Evolutionary conservation across 2,888 invertebrate species (phyloP), one percentile per base, ranked within the genome.

Genomic region (Muscina levida): DNA sequence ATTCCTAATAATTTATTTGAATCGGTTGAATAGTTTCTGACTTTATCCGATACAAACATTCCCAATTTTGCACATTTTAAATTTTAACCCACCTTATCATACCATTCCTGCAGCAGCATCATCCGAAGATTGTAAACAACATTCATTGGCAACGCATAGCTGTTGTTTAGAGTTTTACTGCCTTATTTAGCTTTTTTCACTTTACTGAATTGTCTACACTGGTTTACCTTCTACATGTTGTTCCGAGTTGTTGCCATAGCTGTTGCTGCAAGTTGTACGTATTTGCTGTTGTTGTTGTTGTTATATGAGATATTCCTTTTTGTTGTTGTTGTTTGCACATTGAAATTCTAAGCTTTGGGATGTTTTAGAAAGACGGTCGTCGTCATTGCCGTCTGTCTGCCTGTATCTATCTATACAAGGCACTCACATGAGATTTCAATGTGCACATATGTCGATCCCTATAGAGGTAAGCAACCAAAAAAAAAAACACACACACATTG

Each of bases 211-310:
- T 65, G 46, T 65, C 26, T 65, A 22, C 65, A 46, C 26, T 65
- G 65, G 65, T 65, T 65, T 65, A 46, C 65, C 65, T 65, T 46
- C 65, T n/a, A 26, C 46, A 65, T 24, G 26, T 26, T 46, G 24
- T 13, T 22, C n/a, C 56, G 22, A 13, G n/a, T 56, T 65, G 26
- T 13, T 26, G 22, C 1, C 24, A 22, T 24, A n/a, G n/a, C n/a
- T 22, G 24, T 53, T 22, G 11, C 22, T 53, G 53, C 24, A n/a
- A n/a, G n/a, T n/a, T n/a, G n/a, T n/a, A n/a, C n/a, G n/a, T n/a
- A n/a, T n/a, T n/a, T n/a, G n/a, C 13, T 53, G 8, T 51, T 6
- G 10, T 13, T 53, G 10, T 53, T 53, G n/a, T 46, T 15, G 15
- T 11, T 46, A 44, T 19, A 48, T 19, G 19, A 17, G 46, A 46